Evolutionary conservation across 53 echinoderm and acorn worm species (phyloP).

Genomic region (Hippasteria phrygiana): DNA sequence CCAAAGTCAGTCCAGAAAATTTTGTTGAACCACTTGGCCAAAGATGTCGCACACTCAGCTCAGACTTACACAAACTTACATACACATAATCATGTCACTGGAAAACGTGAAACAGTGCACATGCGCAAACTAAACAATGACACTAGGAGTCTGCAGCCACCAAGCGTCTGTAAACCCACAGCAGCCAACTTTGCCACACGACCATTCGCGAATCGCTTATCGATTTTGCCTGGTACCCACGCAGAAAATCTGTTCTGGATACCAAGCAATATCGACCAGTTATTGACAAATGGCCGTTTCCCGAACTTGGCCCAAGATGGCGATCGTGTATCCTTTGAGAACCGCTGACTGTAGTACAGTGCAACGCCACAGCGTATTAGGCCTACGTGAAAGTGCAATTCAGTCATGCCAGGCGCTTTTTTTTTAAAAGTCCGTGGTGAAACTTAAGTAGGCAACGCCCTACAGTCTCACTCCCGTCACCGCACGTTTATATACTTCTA

Average conservation of each 20-base stretch:
- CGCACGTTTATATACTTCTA: background rate
- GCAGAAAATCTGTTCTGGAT: too few species aligned
- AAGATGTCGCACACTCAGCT: background rate
- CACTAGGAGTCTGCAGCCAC: background rate
- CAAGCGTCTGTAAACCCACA: background rate
- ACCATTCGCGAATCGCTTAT: too few species aligned
- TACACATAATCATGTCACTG: too few species aligned
- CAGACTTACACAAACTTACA: too few species aligned
- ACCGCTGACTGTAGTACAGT: background rate
- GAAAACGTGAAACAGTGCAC: background rate
- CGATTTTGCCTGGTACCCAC: too few species aligned
- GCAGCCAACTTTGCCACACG: too few species aligned
- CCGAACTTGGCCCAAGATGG: background rate
- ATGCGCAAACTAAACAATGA: background rate
- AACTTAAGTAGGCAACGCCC: constrained; percentile 16
- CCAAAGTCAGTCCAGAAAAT: background rate
- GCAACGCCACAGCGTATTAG: background rate
- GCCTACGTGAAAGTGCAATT: background rate
- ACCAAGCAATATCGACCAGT: too few species aligned
- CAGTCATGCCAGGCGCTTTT: background rate
- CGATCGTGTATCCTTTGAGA: too few species aligned
- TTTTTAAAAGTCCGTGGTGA: background rate
- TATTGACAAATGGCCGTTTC: too few species aligned
- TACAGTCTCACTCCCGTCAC: constrained; percentile 13
- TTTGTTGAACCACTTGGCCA: background rate